These are phyloP conservation scores for Itoplectis maculator DNA, from an alignment of 2,888 invertebrate genomes.

Conservation along the genomic window DNA sequence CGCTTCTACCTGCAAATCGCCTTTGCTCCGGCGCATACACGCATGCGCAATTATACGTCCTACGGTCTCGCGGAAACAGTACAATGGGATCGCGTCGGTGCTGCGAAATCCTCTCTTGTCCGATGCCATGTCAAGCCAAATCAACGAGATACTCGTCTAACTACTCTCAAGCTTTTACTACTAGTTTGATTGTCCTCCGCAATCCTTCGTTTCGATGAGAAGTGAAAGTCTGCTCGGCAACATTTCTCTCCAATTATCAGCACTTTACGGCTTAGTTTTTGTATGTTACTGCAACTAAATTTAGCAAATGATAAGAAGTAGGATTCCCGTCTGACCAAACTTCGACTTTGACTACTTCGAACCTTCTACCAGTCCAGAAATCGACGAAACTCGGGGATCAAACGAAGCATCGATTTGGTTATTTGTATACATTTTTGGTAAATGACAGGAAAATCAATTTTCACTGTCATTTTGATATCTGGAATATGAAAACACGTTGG, in stretches of 20 bases:
- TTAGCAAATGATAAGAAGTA: too few relatives aligned
- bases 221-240: neutral
- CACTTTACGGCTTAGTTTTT: too few relatives aligned
- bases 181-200: slow-evolving; percentile 4
- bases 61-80: slow-evolving; percentile 41
- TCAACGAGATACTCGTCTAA: slow-evolving; percentile 19
- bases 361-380: neutral
- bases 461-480: slow-evolving; percentile 26
- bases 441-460: slow-evolving; percentile 21
- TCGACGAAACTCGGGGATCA: neutral
- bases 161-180: slow-evolving; percentile 28
- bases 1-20: slow-evolving; percentile 20
- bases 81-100: slow-evolving; percentile 29
- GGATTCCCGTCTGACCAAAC: slow-evolving; percentile 19
- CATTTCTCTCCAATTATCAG: neutral
- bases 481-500: neutral
- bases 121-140: slow-evolving; percentile 28
- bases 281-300: too few relatives aligned
- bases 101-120: slow-evolving; percentile 44
- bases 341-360: slow-evolving; percentile 30
- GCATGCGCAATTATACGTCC: slow-evolving; percentile 39
- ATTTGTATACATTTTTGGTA: slow-evolving; percentile 6
- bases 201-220: neutral
- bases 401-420: slow-evolving; percentile 25
- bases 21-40: slow-evolving; percentile 8